Conservation (phyloP, 2,888 invertebrate species). For the Cetonia aurata region DNA sequence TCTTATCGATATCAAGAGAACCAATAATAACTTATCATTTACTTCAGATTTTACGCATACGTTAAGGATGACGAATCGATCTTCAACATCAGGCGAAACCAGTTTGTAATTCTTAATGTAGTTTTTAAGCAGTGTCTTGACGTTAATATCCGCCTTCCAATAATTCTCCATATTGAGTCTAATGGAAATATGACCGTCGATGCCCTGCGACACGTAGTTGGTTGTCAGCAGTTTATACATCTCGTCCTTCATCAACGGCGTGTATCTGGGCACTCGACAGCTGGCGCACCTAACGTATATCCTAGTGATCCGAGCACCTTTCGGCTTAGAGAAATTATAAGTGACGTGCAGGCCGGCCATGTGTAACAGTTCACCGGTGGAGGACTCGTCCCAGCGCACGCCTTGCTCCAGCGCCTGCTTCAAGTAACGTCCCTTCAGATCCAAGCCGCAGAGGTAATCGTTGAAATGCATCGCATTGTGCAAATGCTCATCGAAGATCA, state of each 20-base stretch:
- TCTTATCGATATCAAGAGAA: background rate
- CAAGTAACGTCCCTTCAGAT: conserved; percentile 76
- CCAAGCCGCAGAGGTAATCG: conserved; percentile 75
- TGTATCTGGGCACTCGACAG: conserved; percentile 74
- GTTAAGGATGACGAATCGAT: background rate
- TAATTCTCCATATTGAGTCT: conserved; percentile 52
- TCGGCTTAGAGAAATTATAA: conserved; percentile 74
- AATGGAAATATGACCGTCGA: conserved; percentile 76
- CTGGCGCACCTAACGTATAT: conserved; percentile 76
- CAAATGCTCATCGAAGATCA: conserved; percentile 77
- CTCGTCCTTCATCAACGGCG: conserved; percentile 68
- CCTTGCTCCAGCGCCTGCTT: conserved; percentile 64
- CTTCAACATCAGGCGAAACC: background rate
- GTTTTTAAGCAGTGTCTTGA: background rate
- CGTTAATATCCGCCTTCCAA: background rate
- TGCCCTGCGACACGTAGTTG: conserved; percentile 78
- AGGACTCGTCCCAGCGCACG: conserved; percentile 59
- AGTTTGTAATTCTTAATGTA: background rate
- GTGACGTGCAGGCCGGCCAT: conserved; percentile 80
- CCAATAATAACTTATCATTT: background rate
- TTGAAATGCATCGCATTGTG: conserved; percentile 82
- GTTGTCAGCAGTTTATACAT: conserved; percentile 76
- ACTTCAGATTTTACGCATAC: background rate
- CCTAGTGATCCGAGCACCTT: conserved; percentile 74
- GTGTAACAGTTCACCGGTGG: conserved; percentile 82